phyloP scores from a whole-genome alignment of 2,888 invertebrate genomes.

The Dione juno region DNA sequence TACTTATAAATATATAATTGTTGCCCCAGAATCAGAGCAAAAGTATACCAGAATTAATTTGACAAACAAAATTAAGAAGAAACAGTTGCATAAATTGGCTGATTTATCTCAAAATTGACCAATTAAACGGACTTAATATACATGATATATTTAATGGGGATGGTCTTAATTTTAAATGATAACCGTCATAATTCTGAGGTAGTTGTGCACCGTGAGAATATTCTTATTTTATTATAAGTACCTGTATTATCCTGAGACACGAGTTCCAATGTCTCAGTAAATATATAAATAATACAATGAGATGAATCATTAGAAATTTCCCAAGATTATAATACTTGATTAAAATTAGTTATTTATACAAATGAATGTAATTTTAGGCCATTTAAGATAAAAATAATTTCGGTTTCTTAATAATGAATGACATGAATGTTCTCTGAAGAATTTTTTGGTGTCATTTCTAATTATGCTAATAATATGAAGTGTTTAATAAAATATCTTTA shows the following conservation, averaged over 20 bases:
- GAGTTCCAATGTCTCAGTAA: slow-evolving; percentile 12
- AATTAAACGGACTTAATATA: slow-evolving; percentile 72
- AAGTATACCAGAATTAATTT: slow-evolving; percentile 31
- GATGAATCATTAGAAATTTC: slow-evolving; percentile 21
- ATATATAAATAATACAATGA: slow-evolving; percentile 8
- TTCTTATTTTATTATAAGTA: slow-evolving; percentile 38
- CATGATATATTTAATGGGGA: slow-evolving; percentile 58
- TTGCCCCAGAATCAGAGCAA: slow-evolving; percentile 26
- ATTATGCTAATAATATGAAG: no score
- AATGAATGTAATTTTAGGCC: slow-evolving; percentile 17
- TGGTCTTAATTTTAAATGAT: slow-evolving; percentile 61
- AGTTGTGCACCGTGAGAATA: slow-evolving; percentile 66
- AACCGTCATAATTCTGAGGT: slow-evolving; percentile 62
- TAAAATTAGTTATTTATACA: slow-evolving; percentile 11
- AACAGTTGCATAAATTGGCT: slow-evolving; percentile 31
- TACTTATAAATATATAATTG: slow-evolving; percentile 19
- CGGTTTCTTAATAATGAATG: background rate
- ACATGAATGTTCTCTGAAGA: background rate
- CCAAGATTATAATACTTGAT: slow-evolving; percentile 21
- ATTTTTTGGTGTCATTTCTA: background rate
- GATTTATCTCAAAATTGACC: slow-evolving; percentile 36
- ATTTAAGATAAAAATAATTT: slow-evolving; percentile 6
- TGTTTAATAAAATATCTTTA: no score
- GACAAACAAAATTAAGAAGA: slow-evolving; percentile 20
- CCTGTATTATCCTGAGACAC: slow-evolving; percentile 29